Evolutionary conservation across 2,888 invertebrate species (phyloP).

Genomic region (Bhutanitis thaidina): DNA sequence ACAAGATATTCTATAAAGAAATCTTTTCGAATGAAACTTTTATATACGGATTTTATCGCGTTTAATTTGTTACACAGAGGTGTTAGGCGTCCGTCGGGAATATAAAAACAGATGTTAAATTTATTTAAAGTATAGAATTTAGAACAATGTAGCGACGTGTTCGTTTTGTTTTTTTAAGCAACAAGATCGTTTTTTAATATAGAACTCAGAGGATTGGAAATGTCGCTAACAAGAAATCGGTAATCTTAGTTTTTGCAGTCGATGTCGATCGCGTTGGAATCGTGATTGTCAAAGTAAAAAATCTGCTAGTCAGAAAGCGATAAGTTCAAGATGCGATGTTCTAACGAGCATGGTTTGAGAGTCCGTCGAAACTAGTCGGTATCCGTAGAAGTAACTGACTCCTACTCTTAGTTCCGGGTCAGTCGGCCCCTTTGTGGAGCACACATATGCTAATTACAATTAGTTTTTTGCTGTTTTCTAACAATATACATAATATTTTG

Average conservation of each 20-base stretch:
- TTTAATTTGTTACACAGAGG: too few species aligned
- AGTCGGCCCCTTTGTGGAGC: conserved; percentile 43
- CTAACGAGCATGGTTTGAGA: background rate
- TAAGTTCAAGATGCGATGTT: conserved; percentile 31
- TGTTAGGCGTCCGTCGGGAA: too few species aligned
- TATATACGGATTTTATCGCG: too few species aligned
- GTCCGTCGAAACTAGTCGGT: background rate
- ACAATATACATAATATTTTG: too few species aligned
- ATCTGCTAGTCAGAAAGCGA: conserved; percentile 53
- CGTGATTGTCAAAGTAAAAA: conserved; percentile 49
- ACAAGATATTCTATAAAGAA: too few species aligned
- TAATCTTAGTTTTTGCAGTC: conserved; percentile 22
- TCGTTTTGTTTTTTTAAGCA: background rate
- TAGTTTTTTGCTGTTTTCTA: too few species aligned
- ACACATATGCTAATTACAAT: too few species aligned
- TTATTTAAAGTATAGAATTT: background rate
- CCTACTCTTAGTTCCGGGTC: conserved; percentile 64
- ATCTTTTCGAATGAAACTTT: too few species aligned
- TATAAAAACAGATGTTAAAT: too few species aligned
- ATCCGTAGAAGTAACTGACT: conserved; percentile 32
- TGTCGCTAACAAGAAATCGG: conserved; percentile 19
- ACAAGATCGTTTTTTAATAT: background rate
- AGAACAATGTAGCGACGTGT: conserved; percentile 1
- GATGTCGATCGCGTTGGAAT: conserved; percentile 34
- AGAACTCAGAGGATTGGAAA: background rate